Percentiles rank a stretch among this genome's conserved stretches.
Conservation (phyloP, 2,888 invertebrate genomes). For the Camptogramma bilineatum region DNA sequence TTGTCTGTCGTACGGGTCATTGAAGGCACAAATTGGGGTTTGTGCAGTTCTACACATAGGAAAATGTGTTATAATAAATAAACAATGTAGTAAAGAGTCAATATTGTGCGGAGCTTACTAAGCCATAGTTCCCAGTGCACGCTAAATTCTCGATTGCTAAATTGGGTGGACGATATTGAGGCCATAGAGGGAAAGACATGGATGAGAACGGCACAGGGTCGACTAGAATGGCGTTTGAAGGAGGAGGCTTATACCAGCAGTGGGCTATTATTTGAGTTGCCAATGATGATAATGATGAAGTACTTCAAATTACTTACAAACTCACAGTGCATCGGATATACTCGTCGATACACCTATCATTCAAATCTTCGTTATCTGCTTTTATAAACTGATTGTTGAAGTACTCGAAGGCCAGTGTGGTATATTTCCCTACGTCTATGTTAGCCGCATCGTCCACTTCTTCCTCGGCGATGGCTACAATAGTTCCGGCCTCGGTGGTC, state of each 20-base stretch:
- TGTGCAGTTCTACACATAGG: slow-evolving; percentile 1
- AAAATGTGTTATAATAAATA: not conserved
- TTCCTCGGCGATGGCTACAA: not conserved
- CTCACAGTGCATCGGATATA: slow-evolving; percentile 4
- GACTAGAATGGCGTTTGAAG: too few species aligned
- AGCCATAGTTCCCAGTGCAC: too few species aligned
- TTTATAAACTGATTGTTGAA: slow-evolving; percentile 9
- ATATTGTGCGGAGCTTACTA: too few species aligned
- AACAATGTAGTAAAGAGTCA: too few species aligned
- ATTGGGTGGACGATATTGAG: too few species aligned
- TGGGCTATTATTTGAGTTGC: too few species aligned
- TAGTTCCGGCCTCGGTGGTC: not conserved
- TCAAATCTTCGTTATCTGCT: not conserved
- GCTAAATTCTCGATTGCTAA: too few species aligned
- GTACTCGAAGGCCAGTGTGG: not conserved
- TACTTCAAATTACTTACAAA: slow-evolving; percentile 9
- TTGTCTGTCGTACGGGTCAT: not conserved
- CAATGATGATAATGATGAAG: too few species aligned
- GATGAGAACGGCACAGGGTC: too few species aligned
- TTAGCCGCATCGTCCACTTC: not conserved
- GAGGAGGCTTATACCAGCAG: too few species aligned
- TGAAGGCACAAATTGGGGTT: slow-evolving; percentile 8
- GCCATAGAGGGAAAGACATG: too few species aligned
- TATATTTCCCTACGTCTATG: slow-evolving; percentile 3
- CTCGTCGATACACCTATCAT: slow-evolving; percentile 1